These are phyloP conservation scores for Dryas iulia DNA, from an alignment of 1,140 invertebrate species.

Conservation along the genomic window DNA sequence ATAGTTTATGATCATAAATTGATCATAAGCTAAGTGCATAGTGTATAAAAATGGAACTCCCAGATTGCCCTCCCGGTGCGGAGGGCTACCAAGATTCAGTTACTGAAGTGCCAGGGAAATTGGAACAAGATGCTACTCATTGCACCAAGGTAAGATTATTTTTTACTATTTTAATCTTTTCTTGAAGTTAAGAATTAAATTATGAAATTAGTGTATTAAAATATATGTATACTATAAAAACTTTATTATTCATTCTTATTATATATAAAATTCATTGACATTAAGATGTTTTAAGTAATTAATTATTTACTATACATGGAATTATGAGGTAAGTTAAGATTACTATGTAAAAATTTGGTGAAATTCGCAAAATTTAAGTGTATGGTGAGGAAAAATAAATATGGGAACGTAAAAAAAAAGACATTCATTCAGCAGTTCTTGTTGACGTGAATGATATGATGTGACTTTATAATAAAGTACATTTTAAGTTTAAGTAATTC, in stretches of 20 bases:
- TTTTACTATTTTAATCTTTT: conserved; percentile 31
- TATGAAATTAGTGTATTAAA: not conserved
- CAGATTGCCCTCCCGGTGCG: conserved; percentile 70
- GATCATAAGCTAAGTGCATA: conserved; percentile 72
- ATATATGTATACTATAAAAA: not conserved
- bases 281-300: not conserved
- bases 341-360: not conserved
- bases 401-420: not conserved
- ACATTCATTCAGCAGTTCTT: not conserved
- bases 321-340: not conserved
- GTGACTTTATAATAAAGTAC: not conserved
- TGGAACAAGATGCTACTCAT: conserved; percentile 36
- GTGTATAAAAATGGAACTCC: conserved; percentile 72
- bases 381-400: not conserved
- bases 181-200: not conserved
- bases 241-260: not conserved
- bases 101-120: conserved; percentile 61
- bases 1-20: conserved; percentile 64
- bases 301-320: no score
- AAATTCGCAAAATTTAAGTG: not conserved
- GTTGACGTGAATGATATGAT: not conserved
- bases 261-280: not conserved
- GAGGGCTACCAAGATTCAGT: conserved; percentile 74
- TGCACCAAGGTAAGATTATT: conserved; percentile 69
- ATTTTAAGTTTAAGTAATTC: not conserved